Base-by-base conservation (phyloP, 2,113 vertebrate species). In the Ursus arctos region DNA sequence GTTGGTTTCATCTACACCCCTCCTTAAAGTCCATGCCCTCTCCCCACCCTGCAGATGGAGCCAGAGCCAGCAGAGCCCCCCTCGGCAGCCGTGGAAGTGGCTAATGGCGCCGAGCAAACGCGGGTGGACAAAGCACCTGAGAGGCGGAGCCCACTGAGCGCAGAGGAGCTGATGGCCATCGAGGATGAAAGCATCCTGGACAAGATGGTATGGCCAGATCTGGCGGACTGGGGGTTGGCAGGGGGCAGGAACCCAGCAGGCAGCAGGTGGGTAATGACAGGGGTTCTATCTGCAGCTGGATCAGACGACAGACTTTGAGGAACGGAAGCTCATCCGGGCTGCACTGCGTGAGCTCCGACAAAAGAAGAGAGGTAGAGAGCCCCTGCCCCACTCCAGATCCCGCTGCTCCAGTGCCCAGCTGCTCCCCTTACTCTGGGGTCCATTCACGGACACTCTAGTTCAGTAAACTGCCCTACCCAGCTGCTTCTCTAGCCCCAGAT, bases 261-360 rank as follows among this genome's bases (percentile, higher is more conserved):
- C 40, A 59, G 31, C 53, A 47, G 67, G 67, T 72, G 16, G 81
- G 14, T 74, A 80, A 16, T 53, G 61, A 89, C 76, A 33, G 49
- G 57, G 55, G n/a, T 57, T 98, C 49, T 55, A 33, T 91, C 93
- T 95, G 86, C 99, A 99, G 99, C 98, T 99, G 80, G 99, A 99
- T 97, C 99, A 93, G 77, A 99, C 99, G 0, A 99, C 99, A 7
- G 99, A 99, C 98, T 99, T 99, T 94, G 99, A 99, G 97, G 99
- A 99, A 97, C 99, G 99, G 84, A 99, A 99, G 95, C 97, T 99
- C 98, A 99, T 99, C 97, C 99, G 99, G 83, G 99, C 99, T 0
- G 99, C 99, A 31, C 99, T 99, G 98, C 99, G 99, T 57, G 99
- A 99, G 85, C 99, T 99, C 85, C 99, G 99, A 79, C 99, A 99